These are phyloP conservation scores for Parambassis ranga DNA, from an alignment of 2,797 vertebrate species.

Conservation along the genomic window DNA sequence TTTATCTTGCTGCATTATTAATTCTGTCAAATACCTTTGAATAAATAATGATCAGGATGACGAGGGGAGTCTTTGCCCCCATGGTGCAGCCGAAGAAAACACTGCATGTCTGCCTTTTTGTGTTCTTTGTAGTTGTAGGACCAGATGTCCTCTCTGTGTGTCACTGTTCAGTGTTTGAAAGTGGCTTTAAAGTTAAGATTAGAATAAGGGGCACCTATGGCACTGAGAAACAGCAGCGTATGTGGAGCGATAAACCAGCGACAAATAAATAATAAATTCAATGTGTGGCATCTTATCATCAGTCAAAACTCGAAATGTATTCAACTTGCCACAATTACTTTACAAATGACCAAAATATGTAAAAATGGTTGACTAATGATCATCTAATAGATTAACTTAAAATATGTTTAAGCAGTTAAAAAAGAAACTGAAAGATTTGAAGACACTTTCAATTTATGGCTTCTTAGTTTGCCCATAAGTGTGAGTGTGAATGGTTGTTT, in stretches of 20 bases:
- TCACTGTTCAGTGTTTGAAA: background rate
- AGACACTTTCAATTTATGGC: too few relatives aligned
- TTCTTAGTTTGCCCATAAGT: too few relatives aligned
- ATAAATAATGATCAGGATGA: constrained; percentile 60
- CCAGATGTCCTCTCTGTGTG: background rate
- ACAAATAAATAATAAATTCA: background rate
- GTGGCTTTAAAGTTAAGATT: background rate
- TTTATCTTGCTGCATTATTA: constrained; percentile 65
- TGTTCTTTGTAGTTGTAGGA: background rate
- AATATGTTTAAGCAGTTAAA: background rate
- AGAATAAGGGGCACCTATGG: background rate
- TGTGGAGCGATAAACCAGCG: fast-evolving
- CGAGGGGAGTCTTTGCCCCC: constrained; percentile 23
- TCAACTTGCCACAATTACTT: background rate
- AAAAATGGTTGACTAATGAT: background rate
- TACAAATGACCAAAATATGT: too few relatives aligned
- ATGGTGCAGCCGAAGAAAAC: constrained; percentile 19
- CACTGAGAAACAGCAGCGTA: background rate
- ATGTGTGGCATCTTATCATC: too few relatives aligned
- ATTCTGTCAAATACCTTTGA: constrained; percentile 61
- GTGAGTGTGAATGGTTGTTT: too few relatives aligned
- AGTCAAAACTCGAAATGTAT: too few relatives aligned
- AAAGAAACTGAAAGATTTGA: too few relatives aligned
- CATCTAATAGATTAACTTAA: background rate
- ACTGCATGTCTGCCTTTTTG: background rate